Evolutionary conservation across 2,113 vertebrate species (phyloP), one percentile per base, ranked within the genome.

Genomic region (Lagopus muta): DNA sequence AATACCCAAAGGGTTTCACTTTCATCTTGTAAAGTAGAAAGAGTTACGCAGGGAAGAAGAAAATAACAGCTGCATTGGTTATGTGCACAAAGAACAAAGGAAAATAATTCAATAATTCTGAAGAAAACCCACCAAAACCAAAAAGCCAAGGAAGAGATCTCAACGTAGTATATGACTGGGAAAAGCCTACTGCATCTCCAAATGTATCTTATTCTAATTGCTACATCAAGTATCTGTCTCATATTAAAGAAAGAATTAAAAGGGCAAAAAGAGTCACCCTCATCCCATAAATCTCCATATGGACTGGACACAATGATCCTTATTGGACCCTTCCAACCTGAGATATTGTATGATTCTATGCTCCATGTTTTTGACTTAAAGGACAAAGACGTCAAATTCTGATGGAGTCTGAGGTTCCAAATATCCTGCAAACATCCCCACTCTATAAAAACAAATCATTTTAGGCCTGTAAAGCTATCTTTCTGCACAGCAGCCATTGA

Each of bases 21-120:
- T 94, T 85, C 72, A 89, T 75, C 43, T 69, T 80, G 82, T 71
- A 47, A 86, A 89, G 64, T 21, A 71, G 65, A 91, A 93, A 92
- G 60, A 85, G 22, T 13, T 52, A 61, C 13, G 64, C 8, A 13
- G 11, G 38, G 72, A 77, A 95, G 38, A 91, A 78, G 61, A 89
- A 89, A 89, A 47, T 42, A 92, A 78, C 34, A 88, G 76, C 72
- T 61, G 60, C 43, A 57, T 72, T 38, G 30, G 28, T 70, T 77
- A 89, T 71, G 12, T 5, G 72, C 89, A 80, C 69, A 87, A 32
- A 2, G 54, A 94, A 90, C 47, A 89, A 92, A 90, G 27, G 30
- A 86, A 66, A 82, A 81, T 24, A 58, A 34, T 60, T 75, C 45
- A 82, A 79, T 50, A 55, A 67, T 50, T 74, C 60, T n/a, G 82